Evolutionary conservation across 2,113 vertebrate species (phyloP).

Genomic region (Thomomys bottae): DNA sequence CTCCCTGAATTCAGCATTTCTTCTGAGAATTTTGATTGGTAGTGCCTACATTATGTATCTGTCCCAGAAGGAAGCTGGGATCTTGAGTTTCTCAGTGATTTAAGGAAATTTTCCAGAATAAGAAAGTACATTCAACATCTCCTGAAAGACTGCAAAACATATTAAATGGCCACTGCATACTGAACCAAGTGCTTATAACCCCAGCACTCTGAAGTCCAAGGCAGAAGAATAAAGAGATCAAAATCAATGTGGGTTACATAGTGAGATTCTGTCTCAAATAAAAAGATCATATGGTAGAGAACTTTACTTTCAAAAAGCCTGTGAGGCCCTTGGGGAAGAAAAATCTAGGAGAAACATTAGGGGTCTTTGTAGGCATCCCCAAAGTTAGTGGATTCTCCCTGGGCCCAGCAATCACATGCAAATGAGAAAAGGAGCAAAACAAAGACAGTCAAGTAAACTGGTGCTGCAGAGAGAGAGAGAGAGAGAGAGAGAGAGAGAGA

Average conservation of each 20-base stretch:
- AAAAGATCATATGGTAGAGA: background rate
- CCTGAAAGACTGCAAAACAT: background rate
- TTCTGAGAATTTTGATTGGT: background rate
- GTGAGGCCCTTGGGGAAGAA: background rate
- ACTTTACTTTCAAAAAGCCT: background rate
- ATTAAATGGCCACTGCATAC: background rate
- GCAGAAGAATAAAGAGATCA: background rate
- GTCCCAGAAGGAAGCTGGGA: background rate
- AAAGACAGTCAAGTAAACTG: background rate
- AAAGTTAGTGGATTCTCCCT: background rate
- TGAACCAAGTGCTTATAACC: background rate
- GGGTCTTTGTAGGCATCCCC: background rate
- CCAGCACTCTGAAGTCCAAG: background rate
- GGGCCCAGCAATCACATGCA: background rate
- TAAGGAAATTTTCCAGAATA: background rate
- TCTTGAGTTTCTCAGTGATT: background rate
- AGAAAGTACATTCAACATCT: background rate
- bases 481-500: too few relatives aligned
- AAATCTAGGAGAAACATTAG: background rate
- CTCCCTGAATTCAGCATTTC: background rate
- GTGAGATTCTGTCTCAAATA: background rate
- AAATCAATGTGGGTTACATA: background rate
- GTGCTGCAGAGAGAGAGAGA: background rate
- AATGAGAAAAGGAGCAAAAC: background rate
- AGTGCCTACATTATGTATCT: background rate